Base-by-base conservation (phyloP, 2,888 invertebrate genomes). In the Phengaris alcon region DNA sequence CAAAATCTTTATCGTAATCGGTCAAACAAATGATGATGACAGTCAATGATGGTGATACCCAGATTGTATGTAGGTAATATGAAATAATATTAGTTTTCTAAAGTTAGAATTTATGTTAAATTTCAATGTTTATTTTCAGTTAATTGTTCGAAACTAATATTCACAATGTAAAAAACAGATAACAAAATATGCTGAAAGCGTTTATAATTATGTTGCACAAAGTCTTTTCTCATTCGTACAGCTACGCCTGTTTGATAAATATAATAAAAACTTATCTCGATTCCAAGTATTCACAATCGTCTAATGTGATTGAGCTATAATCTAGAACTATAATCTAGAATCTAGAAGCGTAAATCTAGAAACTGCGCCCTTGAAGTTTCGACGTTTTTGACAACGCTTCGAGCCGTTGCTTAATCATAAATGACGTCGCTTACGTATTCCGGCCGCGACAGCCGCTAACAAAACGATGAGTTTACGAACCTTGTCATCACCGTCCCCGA, bases 391-490 rank as follows among this genome's bases (percentile, higher is more conserved):
- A 88, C 88, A 88, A 88, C 87, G 88, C 88, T 82, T 82, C 83
- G 83, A 68, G 12, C 13, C 85, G 86, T 88, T 88, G 88, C 86
- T 89, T 91, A 89, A 89, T 90, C 89, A 88, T 90, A 90, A 91
- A 90, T 90, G 89, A 88, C 89, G 84, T 15, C 85, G 89, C 86
- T 91, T 92, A 88, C 85, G 91, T 91, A 93, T 93, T 92, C 92
- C 90, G 85, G 81, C 84, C 87, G 87, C 87, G 87, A 86, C 86
- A 85, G 51, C 54, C 84, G 87, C 89, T 92, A 93, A 92, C 91
- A 88, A 92, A 90, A 87, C 87, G 84, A 91, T 91, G 90, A 92
- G 90, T 91, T 90, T 90, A 72, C 54, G 72, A 54, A 72, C 89
- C 89, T 88, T 86, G 87, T 87, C 87, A 88, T 88, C 88, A 88